phyloP scores from a whole-genome alignment of 2,888 invertebrate species.

The Coecobrya sp. region DNA sequence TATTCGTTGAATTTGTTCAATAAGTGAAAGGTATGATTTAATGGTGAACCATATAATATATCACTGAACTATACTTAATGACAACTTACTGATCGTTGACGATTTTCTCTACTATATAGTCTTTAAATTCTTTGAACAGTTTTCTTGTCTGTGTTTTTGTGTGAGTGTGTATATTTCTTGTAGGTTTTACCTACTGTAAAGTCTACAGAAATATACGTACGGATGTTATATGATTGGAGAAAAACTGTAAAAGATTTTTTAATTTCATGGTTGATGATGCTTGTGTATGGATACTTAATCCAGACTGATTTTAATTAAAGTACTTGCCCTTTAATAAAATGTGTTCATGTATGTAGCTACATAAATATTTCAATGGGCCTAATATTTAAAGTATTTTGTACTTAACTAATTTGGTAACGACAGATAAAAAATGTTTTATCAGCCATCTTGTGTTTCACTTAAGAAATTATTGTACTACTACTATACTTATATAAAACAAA shows the following conservation, averaged over 20 bases:
- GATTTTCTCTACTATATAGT: not conserved
- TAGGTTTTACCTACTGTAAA: slow-evolving; percentile 65
- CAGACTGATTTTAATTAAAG: slow-evolving; percentile 24
- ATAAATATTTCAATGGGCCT: slow-evolving; percentile 32
- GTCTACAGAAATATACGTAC: slow-evolving; percentile 61
- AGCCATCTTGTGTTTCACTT: not conserved
- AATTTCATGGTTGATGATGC: not conserved
- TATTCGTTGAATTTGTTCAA: not conserved
- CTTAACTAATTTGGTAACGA: not conserved
- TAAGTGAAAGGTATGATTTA: slow-evolving; percentile 24
- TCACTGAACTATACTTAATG: too few relatives aligned
- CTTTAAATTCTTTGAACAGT: not conserved
- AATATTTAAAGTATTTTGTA: not conserved
- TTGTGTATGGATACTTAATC: not conserved
- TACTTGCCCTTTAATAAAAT: not conserved
- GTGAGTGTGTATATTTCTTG: slow-evolving; percentile 61
- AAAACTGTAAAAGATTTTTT: not conserved
- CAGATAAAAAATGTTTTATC: not conserved
- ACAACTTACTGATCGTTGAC: not conserved
- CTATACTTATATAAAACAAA: not conserved
- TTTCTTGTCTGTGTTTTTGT: not conserved
- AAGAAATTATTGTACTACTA: not conserved
- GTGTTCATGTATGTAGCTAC: not conserved
- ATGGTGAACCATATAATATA: not conserved
- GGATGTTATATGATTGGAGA: not conserved